These are phyloP conservation scores for Theristicus caerulescens DNA, from an alignment of 2,113 vertebrate species.

Conservation along the genomic window DNA sequence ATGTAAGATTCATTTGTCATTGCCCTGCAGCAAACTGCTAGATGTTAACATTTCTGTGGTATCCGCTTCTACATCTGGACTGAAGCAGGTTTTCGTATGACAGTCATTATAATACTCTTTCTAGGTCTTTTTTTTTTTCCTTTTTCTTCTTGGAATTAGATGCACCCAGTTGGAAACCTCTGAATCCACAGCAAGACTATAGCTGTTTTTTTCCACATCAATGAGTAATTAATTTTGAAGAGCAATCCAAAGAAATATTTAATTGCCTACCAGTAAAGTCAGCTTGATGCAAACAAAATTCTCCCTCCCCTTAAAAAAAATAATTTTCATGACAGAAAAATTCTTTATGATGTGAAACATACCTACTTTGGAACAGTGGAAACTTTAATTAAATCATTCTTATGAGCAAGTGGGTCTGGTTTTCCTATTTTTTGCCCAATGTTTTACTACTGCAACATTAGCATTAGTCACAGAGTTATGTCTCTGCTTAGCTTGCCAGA, in stretches of 20 bases:
- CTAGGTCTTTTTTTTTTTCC: neutral
- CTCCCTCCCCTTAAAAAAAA: constrained; percentile 20
- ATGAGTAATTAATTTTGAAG: constrained; percentile 45
- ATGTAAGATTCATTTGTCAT: constrained; percentile 37
- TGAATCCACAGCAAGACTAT: neutral
- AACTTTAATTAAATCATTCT: constrained; percentile 64
- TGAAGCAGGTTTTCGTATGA: constrained; percentile 49
- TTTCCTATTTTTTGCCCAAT: constrained; percentile 46
- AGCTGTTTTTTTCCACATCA: constrained; percentile 54
- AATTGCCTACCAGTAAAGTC: constrained; percentile 51
- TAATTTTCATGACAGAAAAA: constrained; percentile 32
- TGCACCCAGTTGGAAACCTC: constrained; percentile 18
- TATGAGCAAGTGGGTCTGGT: neutral
- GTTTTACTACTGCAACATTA: constrained; percentile 41
- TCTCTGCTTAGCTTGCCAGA: constrained; percentile 6
- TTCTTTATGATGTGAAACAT: constrained; percentile 53
- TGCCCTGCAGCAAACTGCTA: constrained; percentile 61
- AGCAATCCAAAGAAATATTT: constrained; percentile 42
- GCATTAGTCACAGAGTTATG: constrained; percentile 25
- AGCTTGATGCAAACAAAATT: constrained; percentile 33
- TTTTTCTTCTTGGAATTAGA: constrained; percentile 28
- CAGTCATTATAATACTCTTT: constrained; percentile 53
- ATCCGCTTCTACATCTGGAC: constrained; percentile 57
- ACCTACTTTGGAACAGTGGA: constrained; percentile 38
- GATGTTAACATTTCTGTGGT: constrained; percentile 45